These are phyloP conservation scores for Anas capensis DNA, from an alignment of 2,797 vertebrate species.

Conservation along the genomic window DNA sequence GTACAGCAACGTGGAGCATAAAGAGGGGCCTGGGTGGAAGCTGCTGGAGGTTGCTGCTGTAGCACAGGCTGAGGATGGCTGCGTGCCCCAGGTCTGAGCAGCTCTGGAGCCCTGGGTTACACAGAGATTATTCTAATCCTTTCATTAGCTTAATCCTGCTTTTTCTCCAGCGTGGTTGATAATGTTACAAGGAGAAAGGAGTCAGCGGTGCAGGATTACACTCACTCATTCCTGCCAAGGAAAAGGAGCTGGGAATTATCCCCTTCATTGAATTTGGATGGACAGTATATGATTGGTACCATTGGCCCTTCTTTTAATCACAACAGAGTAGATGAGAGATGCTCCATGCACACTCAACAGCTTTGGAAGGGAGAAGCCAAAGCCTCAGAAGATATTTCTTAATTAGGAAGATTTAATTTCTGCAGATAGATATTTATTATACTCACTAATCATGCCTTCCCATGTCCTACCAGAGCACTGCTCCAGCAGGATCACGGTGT, in stretches of 20 bases:
- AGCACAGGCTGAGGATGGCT: not conserved
- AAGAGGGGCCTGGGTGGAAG: rapidly evolving
- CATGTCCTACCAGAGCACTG: not conserved
- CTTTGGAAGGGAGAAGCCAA: not conserved
- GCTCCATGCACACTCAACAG: not conserved
- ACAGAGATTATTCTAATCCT: conserved; percentile 46
- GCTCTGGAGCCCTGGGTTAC: not conserved
- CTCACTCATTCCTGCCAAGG: not conserved
- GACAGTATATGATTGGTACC: not conserved
- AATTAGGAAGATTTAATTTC: conserved; percentile 30
- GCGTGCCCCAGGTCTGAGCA: not conserved
- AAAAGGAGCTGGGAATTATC: conserved; percentile 29
- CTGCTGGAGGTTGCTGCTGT: not conserved
- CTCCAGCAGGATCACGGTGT: not conserved
- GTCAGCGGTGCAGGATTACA: not conserved
- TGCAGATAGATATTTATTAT: conserved; percentile 31
- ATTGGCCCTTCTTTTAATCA: not conserved
- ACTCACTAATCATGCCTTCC: not conserved
- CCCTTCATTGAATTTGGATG: not conserved
- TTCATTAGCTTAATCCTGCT: conserved; percentile 31
- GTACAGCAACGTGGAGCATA: rapidly evolving
- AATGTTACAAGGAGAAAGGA: conserved; percentile 25
- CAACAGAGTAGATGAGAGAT: not conserved
- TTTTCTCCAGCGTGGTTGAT: not conserved
- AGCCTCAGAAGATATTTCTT: conserved; percentile 1